Evolutionary conservation across 2,113 vertebrate genomes (phyloP), one percentile per base, ranked within the genome.

Genomic region (Columba livia): DNA sequence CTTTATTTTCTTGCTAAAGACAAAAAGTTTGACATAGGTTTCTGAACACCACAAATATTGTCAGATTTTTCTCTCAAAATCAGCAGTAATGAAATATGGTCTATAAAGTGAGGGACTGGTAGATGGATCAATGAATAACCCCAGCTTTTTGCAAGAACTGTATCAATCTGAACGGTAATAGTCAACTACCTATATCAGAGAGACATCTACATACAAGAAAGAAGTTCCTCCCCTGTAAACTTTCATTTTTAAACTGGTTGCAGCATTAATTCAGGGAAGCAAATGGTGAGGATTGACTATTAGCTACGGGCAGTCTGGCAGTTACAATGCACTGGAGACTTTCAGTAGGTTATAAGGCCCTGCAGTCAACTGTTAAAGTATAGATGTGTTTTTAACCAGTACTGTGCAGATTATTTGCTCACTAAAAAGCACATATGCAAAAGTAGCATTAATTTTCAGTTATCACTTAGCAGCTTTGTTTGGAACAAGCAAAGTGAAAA

Each of bases 231-330:
- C 2, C 2, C 4, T 5, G 2, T 20, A 10, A 74, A 47, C 15
- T 40, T 42, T 56, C 4, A 26, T 54, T 17, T 74, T 90, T 66
- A 61, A 64, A 66, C 21, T 47, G 10, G 5, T 73, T 77, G 32
- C 36, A 84, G 34, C 51, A 66, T 58, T 85, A 83, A 78, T 83
- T 89, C 50, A 88, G 75, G 72, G 93, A 86, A 86, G 60, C 7
- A 80, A 38, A 6, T 44, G 65, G 10, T 88, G 34, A 88, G 73
- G 3, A 18, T 17, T 80, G 53, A 26, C 36, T 80, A 3, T 54
- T 32, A 77, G 21, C 47, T 73, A 31, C 28, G 60, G 67, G 62
- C 79, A 90, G 15, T 48, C 53, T 85, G 11, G 48, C 38, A 48
- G 26, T 38, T 79, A 53, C 26, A 89, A 91, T 44, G 36, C 85